phyloP scores from a whole-genome alignment of 2,888 invertebrate species.

The Morpho achilles region DNA sequence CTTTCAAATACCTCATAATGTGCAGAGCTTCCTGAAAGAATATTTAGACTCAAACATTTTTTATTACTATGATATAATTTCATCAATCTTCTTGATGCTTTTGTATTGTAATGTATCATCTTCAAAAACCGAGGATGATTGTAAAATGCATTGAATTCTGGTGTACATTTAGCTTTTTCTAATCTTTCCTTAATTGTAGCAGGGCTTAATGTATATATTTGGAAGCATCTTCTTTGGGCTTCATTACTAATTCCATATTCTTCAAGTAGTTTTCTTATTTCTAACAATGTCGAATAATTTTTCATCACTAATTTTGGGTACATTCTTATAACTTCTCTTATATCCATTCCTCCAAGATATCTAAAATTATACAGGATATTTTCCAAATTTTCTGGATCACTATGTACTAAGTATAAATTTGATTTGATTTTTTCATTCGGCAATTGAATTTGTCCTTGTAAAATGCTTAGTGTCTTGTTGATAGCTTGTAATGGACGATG shows the following conservation, averaged over 20 bases:
- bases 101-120: slow-evolving; percentile 65
- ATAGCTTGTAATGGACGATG: slow-evolving; percentile 63
- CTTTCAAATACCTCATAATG: slow-evolving; percentile 64
- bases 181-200: slow-evolving; percentile 56
- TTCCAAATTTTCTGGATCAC: slow-evolving; percentile 62
- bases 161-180: slow-evolving; percentile 51
- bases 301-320: slow-evolving; percentile 61
- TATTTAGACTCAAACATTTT: slow-evolving; percentile 65
- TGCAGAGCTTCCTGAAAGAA: slow-evolving; percentile 60
- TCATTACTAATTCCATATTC: slow-evolving; percentile 58
- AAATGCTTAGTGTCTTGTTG: slow-evolving; percentile 55
- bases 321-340: slow-evolving; percentile 63
- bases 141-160: slow-evolving; percentile 59
- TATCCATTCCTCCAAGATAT: slow-evolving; percentile 61
- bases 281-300: slow-evolving; percentile 47
- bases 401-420: slow-evolving; percentile 65
- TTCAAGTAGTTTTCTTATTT: slow-evolving; percentile 54
- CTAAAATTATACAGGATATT: slow-evolving; percentile 52
- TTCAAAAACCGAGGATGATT: slow-evolving; percentile 67
- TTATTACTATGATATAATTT: slow-evolving; percentile 56
- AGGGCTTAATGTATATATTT: slow-evolving; percentile 55
- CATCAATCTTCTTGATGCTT: slow-evolving; percentile 51
- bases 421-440: slow-evolving; percentile 60
- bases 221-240: slow-evolving; percentile 66
- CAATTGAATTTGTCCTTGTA: slow-evolving; percentile 56